Base-by-base conservation (phyloP, 2,797 vertebrate genomes). In the Scomberomorus guttatus region DNA sequence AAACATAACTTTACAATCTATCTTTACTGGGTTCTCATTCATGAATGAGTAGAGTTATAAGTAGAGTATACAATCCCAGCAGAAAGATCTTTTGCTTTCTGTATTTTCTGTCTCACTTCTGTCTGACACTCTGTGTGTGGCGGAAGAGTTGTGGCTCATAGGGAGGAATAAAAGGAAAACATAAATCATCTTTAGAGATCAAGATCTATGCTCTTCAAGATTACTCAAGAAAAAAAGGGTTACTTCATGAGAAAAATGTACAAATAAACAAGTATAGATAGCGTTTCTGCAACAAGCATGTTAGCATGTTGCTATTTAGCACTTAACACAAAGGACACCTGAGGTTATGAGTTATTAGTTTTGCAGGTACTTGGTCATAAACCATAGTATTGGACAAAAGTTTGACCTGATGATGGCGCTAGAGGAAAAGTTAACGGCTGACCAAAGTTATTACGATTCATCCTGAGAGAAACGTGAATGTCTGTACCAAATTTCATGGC, bases 151-250 rank as follows among this genome's bases (percentile, higher is more conserved):
- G 20, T 3, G 27, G 20, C 27, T 72, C 3, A 67, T 1, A 12
- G 24, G 15, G 46, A n/a, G 46, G 42, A 61, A 14, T n/a, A 29
- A 70, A 10, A 50, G 17, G 64, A 67, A 71, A 50, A 51, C 39
- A 64, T 37, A 15, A 68, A 22, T 70, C 64, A 73, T 27, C 44
- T 50, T 65, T 15, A 60, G 2, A 65, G 51, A 59, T 67, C 62
- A 62, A 22, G 42, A 67, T 24, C 5, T 2, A 50, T 17, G 59
- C 6, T 20, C 48, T 15, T 61, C 6, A 48, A 25, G 50, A 52
- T 11, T 66, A 1, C 11, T 15, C 11, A 12, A 29, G 5, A 2
- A 8, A 2, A 8, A 57, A 52, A 15, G 6, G 48, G 22, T 6
- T 27, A 52, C 37, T 7, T 44, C n/a, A 37, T 46, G 6, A 27